Base-by-base conservation (phyloP, 1,140 invertebrate species). In the Leptestheria dahalacensis region DNA sequence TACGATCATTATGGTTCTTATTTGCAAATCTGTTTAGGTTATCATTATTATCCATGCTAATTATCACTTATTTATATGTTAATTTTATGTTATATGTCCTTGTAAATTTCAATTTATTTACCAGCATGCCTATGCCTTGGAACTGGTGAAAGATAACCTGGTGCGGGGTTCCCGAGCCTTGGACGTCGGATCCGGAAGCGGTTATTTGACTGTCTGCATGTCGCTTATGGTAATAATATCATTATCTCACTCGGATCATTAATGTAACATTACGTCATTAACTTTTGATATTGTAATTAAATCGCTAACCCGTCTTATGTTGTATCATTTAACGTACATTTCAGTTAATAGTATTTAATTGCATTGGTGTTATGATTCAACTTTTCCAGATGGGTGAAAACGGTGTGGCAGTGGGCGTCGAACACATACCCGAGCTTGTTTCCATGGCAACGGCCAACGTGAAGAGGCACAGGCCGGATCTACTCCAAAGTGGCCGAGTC, bases 151-250 rank as follows among this genome's bases (percentile, higher is more conserved):
- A 66, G 84, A 88, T 64, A 86, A 95, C 65, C 71, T 97, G 48
- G 73, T 77, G 48, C 80, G 82, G 66, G 90, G 92, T 49, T 80
- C 79, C 33, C 82, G 75, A 69, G 91, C 88, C 18, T 74, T 97
- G 50, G 95, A 98, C 78, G 90, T 98, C 60, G 94, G 94, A 10
- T 96, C 89, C 64, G 94, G 94, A 20, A 93, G 88, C 68, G 93
- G 93, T 3, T 97, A 96, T 71, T 78, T 97, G 12, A 96, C 92
- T 29, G 85, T 88, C n/a, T 97, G 92, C 68, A 93, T 97, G 84
- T 86, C 85, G 28, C 70, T 84, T 1, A 88, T 95, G 86, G 78
- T 92, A 66, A 64, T 62, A 15, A n/a, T n/a, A 23, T n/a, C n/a
- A n/a, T n/a, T n/a, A n/a, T n/a, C n/a, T n/a, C n/a, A n/a, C n/a